Conservation (phyloP, 2,797 vertebrate genomes). For the Mionectes olivaceus region DNA sequence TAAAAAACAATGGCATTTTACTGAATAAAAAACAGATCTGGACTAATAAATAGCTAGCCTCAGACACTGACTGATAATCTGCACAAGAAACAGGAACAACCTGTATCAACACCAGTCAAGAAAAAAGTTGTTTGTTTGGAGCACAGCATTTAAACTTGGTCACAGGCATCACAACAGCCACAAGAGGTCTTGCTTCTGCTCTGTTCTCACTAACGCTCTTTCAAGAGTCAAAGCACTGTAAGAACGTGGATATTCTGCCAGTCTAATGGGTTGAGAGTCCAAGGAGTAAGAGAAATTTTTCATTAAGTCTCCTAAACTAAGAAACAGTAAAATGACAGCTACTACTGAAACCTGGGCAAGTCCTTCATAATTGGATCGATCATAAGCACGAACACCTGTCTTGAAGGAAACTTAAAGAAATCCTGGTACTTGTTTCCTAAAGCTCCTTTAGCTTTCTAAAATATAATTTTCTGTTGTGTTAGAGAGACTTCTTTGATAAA, state of each 20-base stretch:
- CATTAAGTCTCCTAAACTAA: background rate
- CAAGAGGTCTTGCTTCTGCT: background rate
- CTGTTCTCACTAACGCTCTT: background rate
- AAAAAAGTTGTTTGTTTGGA: background rate
- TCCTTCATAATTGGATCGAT: background rate
- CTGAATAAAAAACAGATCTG: background rate
- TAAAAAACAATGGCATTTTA: background rate
- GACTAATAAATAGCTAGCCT: background rate
- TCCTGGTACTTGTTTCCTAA: background rate
- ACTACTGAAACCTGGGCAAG: background rate
- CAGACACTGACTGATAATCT: background rate
- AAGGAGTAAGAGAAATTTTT: conserved; percentile 33
- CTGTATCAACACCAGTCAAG: background rate
- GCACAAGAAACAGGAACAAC: background rate
- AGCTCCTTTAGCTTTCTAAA: background rate
- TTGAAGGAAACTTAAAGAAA: background rate
- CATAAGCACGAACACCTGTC: background rate
- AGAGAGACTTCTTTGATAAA: background rate
- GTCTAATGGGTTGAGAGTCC: conserved; percentile 5
- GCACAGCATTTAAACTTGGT: conserved; percentile 57
- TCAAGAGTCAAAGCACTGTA: background rate
- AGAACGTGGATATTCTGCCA: background rate
- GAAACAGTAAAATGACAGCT: background rate
- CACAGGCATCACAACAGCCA: background rate
- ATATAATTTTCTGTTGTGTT: background rate